These are phyloP conservation scores for Micrastur ruficollis DNA, from an alignment of 2,797 vertebrate species.

Conservation along the genomic window DNA sequence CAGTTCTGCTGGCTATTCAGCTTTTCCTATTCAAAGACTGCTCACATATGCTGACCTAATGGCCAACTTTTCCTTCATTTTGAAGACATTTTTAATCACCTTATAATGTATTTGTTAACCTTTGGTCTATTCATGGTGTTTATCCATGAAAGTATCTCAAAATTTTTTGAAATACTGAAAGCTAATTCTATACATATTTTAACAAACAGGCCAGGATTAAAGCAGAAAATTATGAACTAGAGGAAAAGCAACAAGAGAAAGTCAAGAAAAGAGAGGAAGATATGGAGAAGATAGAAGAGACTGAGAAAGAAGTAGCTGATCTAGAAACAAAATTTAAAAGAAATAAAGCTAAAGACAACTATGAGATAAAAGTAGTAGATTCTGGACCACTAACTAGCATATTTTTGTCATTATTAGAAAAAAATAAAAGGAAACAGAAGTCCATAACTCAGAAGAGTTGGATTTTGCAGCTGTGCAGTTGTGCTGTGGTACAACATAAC, in stretches of 20 bases:
- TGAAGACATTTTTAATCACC: background rate
- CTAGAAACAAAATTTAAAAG: conserved; percentile 6
- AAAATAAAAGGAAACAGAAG: background rate
- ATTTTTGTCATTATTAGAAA: background rate
- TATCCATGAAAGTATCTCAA: background rate
- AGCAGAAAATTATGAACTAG: conserved; percentile 16
- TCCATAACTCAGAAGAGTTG: background rate
- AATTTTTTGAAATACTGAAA: background rate
- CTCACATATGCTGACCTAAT: background rate
- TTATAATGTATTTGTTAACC: background rate
- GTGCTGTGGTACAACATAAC: background rate
- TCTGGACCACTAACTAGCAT: background rate
- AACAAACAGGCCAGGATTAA: conserved; percentile 52
- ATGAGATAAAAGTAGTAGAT: conserved; percentile 3
- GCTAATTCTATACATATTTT: background rate
- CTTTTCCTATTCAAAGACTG: background rate
- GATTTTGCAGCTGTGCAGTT: background rate
- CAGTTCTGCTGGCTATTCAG: background rate
- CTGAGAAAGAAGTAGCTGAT: background rate
- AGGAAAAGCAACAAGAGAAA: background rate
- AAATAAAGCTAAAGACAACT: background rate
- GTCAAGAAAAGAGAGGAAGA: background rate
- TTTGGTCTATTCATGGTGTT: background rate
- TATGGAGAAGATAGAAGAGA: background rate
- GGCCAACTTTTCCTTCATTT: background rate